Evolutionary conservation across 2,113 vertebrate genomes (phyloP).

Genomic region (Muntiacus muntjak): DNA sequence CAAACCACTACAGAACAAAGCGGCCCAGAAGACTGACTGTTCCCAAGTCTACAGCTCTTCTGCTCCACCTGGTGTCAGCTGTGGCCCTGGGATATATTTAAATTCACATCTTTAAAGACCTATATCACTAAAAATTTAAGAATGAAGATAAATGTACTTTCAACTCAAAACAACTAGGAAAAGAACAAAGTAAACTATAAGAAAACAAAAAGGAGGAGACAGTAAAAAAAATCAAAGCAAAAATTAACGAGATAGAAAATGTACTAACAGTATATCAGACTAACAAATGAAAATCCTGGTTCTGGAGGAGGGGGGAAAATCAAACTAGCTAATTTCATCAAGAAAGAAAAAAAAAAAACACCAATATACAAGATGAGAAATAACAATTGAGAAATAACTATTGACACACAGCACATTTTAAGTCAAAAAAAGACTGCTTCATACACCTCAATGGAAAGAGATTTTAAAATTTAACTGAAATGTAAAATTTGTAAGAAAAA

Average conservation of each 20-base stretch:
- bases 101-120: background rate
- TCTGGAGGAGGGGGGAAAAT: background rate
- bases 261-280: background rate
- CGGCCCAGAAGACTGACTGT: too few species aligned
- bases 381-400: background rate
- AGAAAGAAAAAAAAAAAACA: background rate
- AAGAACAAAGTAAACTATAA: background rate
- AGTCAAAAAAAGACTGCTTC: background rate
- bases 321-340: background rate
- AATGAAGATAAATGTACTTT: background rate
- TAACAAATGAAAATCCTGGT: background rate
- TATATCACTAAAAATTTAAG: background rate
- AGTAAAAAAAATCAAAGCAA: background rate
- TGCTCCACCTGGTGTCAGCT: background rate
- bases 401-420: background rate
- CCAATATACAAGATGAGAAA: background rate
- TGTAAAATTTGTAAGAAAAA: background rate
- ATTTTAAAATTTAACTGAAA: background rate
- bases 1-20: fast-evolving
- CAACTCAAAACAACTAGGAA: background rate
- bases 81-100: background rate
- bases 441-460: background rate
- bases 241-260: background rate
- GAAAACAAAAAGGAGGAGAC: background rate
- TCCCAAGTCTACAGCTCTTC: background rate